Conservation (phyloP, 2,113 vertebrate species). For the Phaethornis superciliosus region DNA sequence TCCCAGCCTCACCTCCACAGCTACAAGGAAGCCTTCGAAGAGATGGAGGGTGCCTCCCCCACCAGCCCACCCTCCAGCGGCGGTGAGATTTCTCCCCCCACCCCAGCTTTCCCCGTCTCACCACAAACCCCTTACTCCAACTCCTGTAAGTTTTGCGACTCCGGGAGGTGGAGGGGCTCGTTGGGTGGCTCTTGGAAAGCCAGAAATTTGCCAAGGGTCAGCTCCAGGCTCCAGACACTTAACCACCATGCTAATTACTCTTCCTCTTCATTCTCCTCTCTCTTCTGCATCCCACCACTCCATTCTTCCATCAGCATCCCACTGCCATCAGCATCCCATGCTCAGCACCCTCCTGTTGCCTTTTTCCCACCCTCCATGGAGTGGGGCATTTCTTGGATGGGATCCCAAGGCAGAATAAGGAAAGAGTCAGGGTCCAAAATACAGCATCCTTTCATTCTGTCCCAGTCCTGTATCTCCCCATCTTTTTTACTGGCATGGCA, state of each 20-base stretch:
- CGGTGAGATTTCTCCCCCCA: constrained; percentile 89
- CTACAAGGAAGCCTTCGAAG: constrained; percentile 97
- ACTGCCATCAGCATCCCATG: neutral
- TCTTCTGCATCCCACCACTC: neutral
- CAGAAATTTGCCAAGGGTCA: constrained; percentile 36
- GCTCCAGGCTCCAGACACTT: constrained; percentile 36
- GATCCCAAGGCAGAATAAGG: neutral
- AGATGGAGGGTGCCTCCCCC: constrained; percentile 83
- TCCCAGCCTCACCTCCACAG: constrained; percentile 94
- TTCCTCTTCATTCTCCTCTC: neutral
- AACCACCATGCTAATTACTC: neutral
- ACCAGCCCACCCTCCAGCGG: constrained; percentile 83
- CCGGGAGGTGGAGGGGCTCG: constrained; percentile 63
- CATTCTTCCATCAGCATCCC: neutral
- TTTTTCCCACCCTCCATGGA: neutral
- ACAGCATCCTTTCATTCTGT: neutral
- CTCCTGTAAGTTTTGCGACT: constrained; percentile 79
- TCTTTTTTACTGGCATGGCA: neutral
- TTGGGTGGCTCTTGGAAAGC: constrained; percentile 36
- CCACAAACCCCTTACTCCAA: constrained; percentile 85
- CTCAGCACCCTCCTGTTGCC: neutral
- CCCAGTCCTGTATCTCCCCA: neutral
- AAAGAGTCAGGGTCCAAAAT: neutral
- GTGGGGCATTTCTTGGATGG: neutral
- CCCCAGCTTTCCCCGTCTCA: constrained; percentile 81